phyloP scores from a whole-genome alignment of 2,888 invertebrate species.

The Heliconius ismenius region DNA sequence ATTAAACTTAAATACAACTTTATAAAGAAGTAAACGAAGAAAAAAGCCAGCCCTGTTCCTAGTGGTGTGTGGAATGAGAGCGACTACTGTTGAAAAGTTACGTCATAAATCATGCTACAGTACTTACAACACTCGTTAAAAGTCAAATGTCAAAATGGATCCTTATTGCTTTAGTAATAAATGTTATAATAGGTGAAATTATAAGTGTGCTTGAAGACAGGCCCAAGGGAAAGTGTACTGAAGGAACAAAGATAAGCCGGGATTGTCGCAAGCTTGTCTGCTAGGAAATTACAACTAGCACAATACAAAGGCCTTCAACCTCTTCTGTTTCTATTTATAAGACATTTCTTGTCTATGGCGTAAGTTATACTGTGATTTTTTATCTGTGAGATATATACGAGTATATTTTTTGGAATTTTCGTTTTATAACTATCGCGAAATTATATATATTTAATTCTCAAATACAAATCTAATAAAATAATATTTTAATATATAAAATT shows the following conservation, averaged over 20 bases:
- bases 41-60: conserved; percentile 57
- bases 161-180: conserved; percentile 46
- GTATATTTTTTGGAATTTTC: too few species aligned
- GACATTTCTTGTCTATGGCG: conserved; percentile 47
- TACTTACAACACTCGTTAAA: conserved; percentile 46
- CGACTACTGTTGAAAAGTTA: conserved; percentile 66
- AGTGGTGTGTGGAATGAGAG: conserved; percentile 72
- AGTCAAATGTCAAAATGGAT: conserved; percentile 40
- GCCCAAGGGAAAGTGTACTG: conserved; percentile 78
- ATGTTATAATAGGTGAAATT: conserved; percentile 44
- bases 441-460: too few species aligned
- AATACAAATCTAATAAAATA: too few species aligned
- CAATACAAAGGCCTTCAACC: conserved; percentile 63
- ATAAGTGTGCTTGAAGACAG: conserved; percentile 49
- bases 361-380: conserved; percentile 30
- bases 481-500: too few species aligned
- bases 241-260: conserved; percentile 77
- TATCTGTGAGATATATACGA: neutral
- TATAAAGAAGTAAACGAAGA: conserved; percentile 53
- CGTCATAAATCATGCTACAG: conserved; percentile 66
- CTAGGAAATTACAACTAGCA: conserved; percentile 73
- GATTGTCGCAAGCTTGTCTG: conserved; percentile 72
- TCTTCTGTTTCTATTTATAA: conserved; percentile 56
- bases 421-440: too few species aligned
- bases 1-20: conserved; percentile 47